Evolutionary conservation across 2,888 invertebrate genomes (phyloP), one percentile per base, ranked within the genome.

Genomic region (Drosophila emarginata): DNA sequence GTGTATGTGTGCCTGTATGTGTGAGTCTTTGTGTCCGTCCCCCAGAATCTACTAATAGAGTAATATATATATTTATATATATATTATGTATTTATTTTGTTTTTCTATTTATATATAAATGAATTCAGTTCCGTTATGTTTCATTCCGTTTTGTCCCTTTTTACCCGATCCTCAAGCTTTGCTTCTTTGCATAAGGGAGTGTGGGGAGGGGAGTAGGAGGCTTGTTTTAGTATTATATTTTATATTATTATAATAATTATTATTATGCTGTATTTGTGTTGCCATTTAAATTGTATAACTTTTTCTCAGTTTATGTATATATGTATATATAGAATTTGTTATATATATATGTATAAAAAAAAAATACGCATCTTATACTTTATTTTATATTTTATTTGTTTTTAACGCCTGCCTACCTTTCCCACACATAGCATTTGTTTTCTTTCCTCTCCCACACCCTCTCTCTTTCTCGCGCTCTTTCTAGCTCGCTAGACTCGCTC

Each of bases 281-380:
- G 40, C 21, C 36, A 32, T 57, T 57, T 36, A 57, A 32, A n/a
- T 32, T 37, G 36, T 32, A 21, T 45, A 45, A 45, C 45, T 45
- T 45, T 45, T 21, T 45, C 18, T 18, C 37, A 37, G 12, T 53
- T 66, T 60, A 66, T 73, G 66, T 67, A 61, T 61, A 51, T 60
- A 66, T 73, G 66, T 67, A 61, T 61, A 51, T 50, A 54, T 54
- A 61, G 58, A 58, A 23, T 57, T 60, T 54, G 63, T 45, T 58
- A 45, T 61, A 64, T 62, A 52, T 58, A 53, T 63, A 60, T 68
- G 71, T 72, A 68, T 26, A 69, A 74, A 74, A 45, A 40, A 45
- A 45, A 45, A 45, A 45, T 21, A 45, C 18, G 45, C 45, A 5
- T 21, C 45, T 45, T 45, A 45, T 21, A 21, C 9, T 45, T 45